Base-by-base conservation (phyloP, 2,888 invertebrate genomes). In the Brenthis ino region DNA sequence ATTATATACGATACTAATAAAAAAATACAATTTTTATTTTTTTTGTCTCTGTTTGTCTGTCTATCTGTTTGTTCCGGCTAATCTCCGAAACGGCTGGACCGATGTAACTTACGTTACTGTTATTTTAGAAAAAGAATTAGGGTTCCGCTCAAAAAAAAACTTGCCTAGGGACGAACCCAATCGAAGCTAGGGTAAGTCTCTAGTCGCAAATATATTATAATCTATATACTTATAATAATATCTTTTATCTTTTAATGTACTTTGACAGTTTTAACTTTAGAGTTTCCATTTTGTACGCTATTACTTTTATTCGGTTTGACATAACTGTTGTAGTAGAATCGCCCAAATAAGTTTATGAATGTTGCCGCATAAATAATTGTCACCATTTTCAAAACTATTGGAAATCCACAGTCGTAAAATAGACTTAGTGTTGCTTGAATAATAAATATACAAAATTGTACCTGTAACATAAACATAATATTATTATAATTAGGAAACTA, bases 281-380 rank as follows among this genome's bases (percentile, higher is more conserved):
- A 8, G 6, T 2, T 14, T 64, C 54, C 57, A 24, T 68, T 61
- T 64, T n/a, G 67, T 53, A 60, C 24, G 12, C 14, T 13, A 48
- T 51, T 11, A 48, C 77, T n/a, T 56, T 37, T 13, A 81, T 54
- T 33, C 51, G 47, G 48, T 48, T 37, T 37, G 14, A 89, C 82
- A 79, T 96, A 96, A 70, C 91, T 95, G 68, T 91, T 90, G 13
- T 95, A 86, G 79, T 96, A 96, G 80, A 96, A 96, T 61, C 94
- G 93, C 56, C 95, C 94, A 79, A 96, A 96, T 86, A 96, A 94
- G 76, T 95, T 96, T 8, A 96, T 92, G 82, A 96, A 96, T 0
- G 95, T 87, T 0, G 88, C 79, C 2, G 95, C 93, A 78, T 96
- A 96, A 37, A 94, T 78, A 8, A 93, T 86, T 54, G 96, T 91